Base-by-base conservation (phyloP, 2,113 vertebrate genomes). In the Gallinago paraguaiae region DNA sequence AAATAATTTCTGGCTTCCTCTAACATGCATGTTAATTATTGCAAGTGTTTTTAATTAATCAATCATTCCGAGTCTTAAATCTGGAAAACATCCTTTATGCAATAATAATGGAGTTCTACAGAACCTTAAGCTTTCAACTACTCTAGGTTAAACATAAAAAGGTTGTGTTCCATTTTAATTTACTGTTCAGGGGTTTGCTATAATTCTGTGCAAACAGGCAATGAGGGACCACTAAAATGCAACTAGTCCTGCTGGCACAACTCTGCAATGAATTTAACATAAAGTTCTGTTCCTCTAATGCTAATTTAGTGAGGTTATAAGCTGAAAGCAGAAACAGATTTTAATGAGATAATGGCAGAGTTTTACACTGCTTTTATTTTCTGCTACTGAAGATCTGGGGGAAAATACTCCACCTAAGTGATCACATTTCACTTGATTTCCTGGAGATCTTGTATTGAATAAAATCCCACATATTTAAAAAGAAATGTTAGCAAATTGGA, bases 241-340 rank as follows among this genome's bases (percentile, higher is more conserved):
- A 94, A 68, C 84, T 91, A 88, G 90, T 92, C 67, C 61, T 96
- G 74, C 76, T 97, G 84, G 81, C 87, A 96, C 59, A 96, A 63
- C 60, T 85, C 79, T 93, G 84, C 91, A 86, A 93, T 94, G 88
- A 94, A 95, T 97, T 85, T 93, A 96, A 86, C 84, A 90, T 91
- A 92, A 84, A 95, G 93, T 75, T 90, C 92, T 97, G 72, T 78
- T 95, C 71, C 78, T 95, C 85, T 95, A 93, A 91, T 93, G 92
- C 85, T 96, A 96, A 96, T 97, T 95, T 96, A 94, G 90, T 65
- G 43, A 95, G 65, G 93, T 87, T 90, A 92, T 96, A 96, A 96
- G 69, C 45, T 69, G 74, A 92, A 95, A 93, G 88, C 74, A 94
- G 96, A 95, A 96, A 60, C 67, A 84, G 88, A 80, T 95, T 96